Percentiles rank a stretch among this genome's conserved stretches.
Conservation (phyloP, 2,797 vertebrate genomes). For the Paramormyrops hopkinsi region DNA sequence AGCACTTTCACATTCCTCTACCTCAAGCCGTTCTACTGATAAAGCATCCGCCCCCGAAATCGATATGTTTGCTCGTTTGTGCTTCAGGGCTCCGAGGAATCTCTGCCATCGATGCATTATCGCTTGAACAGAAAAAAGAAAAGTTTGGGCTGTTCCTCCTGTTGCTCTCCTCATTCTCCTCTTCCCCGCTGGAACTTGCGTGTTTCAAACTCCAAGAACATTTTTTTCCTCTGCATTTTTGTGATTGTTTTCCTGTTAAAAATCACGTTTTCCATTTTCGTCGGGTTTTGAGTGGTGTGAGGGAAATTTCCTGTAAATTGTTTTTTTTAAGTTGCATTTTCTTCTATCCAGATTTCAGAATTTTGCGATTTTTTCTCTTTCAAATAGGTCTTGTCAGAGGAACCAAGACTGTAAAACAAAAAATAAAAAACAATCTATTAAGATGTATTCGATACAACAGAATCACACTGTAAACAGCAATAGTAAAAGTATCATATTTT, state of each 20-base stretch:
- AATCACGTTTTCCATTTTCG: conserved; percentile 12
- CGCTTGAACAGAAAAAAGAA: neutral
- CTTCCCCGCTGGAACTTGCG: conserved; percentile 18
- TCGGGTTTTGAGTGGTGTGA: conserved; percentile 23
- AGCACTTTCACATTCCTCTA: neutral
- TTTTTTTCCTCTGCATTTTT: conserved; percentile 1
- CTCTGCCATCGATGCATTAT: neutral
- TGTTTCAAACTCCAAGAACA: neutral
- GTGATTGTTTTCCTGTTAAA: neutral
- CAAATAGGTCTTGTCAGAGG: conserved; percentile 84
- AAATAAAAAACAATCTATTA: conserved; percentile 10
- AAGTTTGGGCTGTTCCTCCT: neutral
- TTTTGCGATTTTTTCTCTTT: conserved; percentile 57
- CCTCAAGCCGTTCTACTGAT: neutral
- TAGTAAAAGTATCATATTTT: neutral
- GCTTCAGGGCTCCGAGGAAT: neutral
- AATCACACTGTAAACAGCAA: neutral
- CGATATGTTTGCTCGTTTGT: neutral
- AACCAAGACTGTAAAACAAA: conserved; percentile 83
- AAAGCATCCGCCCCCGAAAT: neutral
- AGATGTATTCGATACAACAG: neutral
- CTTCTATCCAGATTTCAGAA: conserved; percentile 59
- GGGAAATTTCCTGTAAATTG: conserved; percentile 50
- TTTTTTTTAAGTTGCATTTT: conserved; percentile 34
- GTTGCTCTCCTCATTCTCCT: conserved; percentile 21